Evolutionary conservation across 2,888 invertebrate genomes (phyloP).

Genomic region (Microdon myrmicae): DNA sequence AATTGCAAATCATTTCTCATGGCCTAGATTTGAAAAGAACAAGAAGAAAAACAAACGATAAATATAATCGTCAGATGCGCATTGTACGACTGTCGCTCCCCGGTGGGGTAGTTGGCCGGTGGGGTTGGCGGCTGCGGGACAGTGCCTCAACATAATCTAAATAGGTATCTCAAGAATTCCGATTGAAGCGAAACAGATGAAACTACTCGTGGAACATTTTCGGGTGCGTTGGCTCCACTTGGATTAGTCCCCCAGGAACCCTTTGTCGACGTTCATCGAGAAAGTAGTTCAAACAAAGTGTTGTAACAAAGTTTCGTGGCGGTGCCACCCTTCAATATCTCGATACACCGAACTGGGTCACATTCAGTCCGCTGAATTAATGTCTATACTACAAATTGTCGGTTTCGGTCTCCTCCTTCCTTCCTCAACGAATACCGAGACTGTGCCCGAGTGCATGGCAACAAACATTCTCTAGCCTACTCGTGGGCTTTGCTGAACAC

Average conservation of each 20-base stretch:
- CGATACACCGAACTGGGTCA: constrained; percentile 29
- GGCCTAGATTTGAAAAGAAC: constrained; percentile 8
- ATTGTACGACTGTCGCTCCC: not conserved
- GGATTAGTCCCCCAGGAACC: not conserved
- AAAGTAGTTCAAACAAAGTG: constrained; percentile 34
- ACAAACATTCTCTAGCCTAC: constrained; percentile 15
- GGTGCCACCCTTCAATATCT: constrained; percentile 12
- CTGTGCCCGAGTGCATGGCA: constrained; percentile 7
- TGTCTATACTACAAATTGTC: constrained; percentile 22
- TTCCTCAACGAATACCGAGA: constrained; percentile 10
- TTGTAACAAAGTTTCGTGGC: constrained; percentile 33
- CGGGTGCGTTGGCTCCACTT: not conserved
- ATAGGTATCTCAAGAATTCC: not conserved
- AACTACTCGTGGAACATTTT: too few species aligned
- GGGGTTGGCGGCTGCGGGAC: constrained; percentile 27
- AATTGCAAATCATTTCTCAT: constrained; percentile 16
- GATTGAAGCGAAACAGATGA: constrained; percentile 18
- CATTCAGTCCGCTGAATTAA: constrained; percentile 41
- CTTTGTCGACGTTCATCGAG: constrained; percentile 1
- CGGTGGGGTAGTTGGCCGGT: constrained; percentile 31
- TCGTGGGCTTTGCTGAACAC: constrained; percentile 2
- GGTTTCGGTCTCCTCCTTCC: constrained; percentile 18
- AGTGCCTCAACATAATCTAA: constrained; percentile 5
- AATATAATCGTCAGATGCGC: not conserved
- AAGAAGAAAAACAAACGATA: constrained; percentile 16